phyloP scores from a whole-genome alignment of 2,113 vertebrate species.

The Lagopus muta region DNA sequence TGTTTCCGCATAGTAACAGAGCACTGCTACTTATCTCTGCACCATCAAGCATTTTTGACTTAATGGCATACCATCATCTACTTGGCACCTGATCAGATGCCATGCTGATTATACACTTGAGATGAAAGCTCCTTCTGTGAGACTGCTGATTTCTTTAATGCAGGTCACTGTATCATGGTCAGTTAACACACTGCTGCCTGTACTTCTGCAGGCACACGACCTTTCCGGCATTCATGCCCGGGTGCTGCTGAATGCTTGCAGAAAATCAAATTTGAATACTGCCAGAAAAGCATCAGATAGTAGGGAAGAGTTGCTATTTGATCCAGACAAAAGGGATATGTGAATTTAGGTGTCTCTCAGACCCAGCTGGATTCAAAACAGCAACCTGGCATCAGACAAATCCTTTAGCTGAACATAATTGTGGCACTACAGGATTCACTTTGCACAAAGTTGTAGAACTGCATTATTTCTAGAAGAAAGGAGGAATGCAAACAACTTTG shows the following conservation, averaged over 20 bases:
- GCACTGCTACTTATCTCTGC: constrained; percentile 12
- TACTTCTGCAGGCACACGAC: neutral
- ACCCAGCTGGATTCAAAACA: neutral
- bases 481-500: neutral
- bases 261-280: neutral
- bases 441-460: neutral
- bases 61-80: neutral
- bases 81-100: constrained; percentile 6
- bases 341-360: neutral
- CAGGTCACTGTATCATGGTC: neutral
- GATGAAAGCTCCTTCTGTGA: neutral
- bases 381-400: neutral
- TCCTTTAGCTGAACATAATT: neutral
- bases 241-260: neutral
- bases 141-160: neutral
- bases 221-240: neutral
- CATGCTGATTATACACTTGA: neutral
- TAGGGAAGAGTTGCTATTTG: neutral
- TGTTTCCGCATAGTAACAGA: neutral
- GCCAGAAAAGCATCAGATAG: neutral
- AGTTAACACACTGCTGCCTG: neutral
- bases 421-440: neutral
- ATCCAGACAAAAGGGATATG: neutral
- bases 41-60: constrained; percentile 12
- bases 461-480: constrained; percentile 1